Evolutionary conservation across 2,888 invertebrate genomes (phyloP).

Genomic region (Euzetes globulus): DNA sequence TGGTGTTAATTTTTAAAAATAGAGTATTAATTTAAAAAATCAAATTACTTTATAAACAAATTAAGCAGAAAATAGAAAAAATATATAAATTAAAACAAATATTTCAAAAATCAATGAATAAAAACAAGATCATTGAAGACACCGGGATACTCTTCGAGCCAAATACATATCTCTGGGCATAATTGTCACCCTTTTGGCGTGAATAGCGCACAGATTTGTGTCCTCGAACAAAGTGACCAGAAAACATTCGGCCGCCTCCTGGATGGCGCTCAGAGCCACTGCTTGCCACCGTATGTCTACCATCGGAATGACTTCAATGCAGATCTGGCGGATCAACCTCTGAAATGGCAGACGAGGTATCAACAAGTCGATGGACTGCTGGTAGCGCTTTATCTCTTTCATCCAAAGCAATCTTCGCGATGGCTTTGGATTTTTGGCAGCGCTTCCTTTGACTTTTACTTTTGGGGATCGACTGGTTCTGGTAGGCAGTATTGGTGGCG

Average conservation of each 20-base stretch:
- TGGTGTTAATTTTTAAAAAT: too few relatives aligned
- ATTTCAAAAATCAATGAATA: too few relatives aligned
- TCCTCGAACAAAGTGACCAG: conserved; percentile 65
- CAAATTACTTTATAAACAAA: too few relatives aligned
- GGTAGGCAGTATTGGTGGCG: too few relatives aligned
- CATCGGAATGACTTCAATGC: conserved; percentile 77
- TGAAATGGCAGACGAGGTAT: conserved; percentile 94
- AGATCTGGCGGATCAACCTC: conserved; percentile 90
- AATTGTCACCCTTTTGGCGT: conserved; percentile 54
- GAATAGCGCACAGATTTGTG: conserved; percentile 54
- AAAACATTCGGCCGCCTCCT: conserved; percentile 52
- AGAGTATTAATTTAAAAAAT: too few relatives aligned
- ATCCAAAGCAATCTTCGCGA: conserved; percentile 46
- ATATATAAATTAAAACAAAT: too few relatives aligned
- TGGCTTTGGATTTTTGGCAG: background rate
- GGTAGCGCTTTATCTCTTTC: conserved; percentile 92
- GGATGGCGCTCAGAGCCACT: conserved; percentile 68
- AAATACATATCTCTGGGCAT: conserved; percentile 60
- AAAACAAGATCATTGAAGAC: background rate
- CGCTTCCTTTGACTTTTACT: too few relatives aligned
- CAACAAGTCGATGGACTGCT: conserved; percentile 89
- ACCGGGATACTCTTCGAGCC: conserved; percentile 48
- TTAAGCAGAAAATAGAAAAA: too few relatives aligned
- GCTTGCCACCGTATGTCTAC: conserved; percentile 91
- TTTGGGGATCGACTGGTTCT: background rate